Base-by-base conservation (phyloP, 2,113 vertebrate species). In the Cephalopholis sonnerati region DNA sequence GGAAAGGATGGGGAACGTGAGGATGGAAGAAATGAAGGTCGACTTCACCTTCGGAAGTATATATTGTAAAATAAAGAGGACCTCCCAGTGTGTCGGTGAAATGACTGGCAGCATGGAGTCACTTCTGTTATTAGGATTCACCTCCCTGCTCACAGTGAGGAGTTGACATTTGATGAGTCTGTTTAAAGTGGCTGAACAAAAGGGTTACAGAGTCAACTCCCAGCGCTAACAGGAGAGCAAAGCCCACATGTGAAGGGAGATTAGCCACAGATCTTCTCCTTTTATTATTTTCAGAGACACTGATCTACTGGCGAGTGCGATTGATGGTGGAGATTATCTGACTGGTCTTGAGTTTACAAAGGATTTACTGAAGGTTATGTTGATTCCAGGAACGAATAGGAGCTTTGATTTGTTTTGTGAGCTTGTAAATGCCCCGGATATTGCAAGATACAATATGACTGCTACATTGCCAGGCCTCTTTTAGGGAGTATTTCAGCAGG, bases 201-300 rank as follows among this genome's bases (percentile, higher is more conserved):
- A 83, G 41, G 67, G 69, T 85, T 48, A 44, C 71, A 79, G 48
- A 48, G 63, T 81, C 65, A 82, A 39, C 13, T 82, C 24, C 11
- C 27, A 62, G 36, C 22, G 51, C 24, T 27, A 48, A 44, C 24
- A 77, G 39, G 39, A 22, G 29, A 64, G 41, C 27, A 74, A 85
- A 88, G 66, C 69, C 44, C 55, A 53, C 76, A 63, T 64, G 78
- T 27, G 57, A 83, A 12, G 41, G 24, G 32, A 77, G 81, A 84
- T 81, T 62, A 82, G 39, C 39, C 17, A 7, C 16, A 51, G 54
- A 67, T 61, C 17, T 87, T 54, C 22, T 44, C 29, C n/a, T 69
- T 32, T 6, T 68, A 9, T 80, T 68, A 64, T 76, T 69, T 55
- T 61, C 41, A 44, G 17, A 64, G 44, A 74, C 69, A 66, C 57